These are phyloP conservation scores for Salvelinus fontinalis DNA, from an alignment of 2,113 vertebrate genomes.

Conservation along the genomic window DNA sequence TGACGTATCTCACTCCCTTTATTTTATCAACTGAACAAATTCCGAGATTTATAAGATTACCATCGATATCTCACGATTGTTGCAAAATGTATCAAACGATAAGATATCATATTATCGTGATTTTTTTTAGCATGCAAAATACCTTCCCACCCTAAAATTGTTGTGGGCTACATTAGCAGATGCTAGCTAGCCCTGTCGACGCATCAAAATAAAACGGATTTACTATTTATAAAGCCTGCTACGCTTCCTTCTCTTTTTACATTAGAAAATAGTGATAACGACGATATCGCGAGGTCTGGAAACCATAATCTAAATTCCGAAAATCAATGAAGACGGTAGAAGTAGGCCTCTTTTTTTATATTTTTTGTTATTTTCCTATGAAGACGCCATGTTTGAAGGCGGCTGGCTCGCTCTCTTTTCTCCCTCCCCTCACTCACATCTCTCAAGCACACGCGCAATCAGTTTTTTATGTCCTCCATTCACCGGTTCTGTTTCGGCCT, in stretches of 20 bases:
- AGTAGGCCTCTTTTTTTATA: slow-evolving; percentile 70
- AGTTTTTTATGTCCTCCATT: slow-evolving; percentile 70
- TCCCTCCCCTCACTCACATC: slow-evolving; percentile 52
- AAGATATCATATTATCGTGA: slow-evolving; percentile 41
- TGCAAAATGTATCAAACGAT: slow-evolving; percentile 46
- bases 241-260: slow-evolving; percentile 9
- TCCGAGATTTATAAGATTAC: slow-evolving; percentile 42
- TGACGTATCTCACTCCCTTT: slow-evolving; percentile 65
- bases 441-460: slow-evolving; percentile 53
- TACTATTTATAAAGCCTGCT: slow-evolving; percentile 43
- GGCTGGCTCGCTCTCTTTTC: slow-evolving; percentile 69
- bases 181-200: slow-evolving; percentile 77
- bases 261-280: slow-evolving; percentile 23
- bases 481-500: slow-evolving; percentile 30
- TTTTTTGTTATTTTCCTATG: slow-evolving; percentile 77
- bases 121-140: slow-evolving; percentile 58
- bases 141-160: slow-evolving; percentile 51
- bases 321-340: slow-evolving; percentile 46
- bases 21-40: slow-evolving; percentile 65
- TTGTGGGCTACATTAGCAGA: slow-evolving; percentile 55
- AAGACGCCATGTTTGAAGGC: slow-evolving; percentile 84
- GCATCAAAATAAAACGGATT: slow-evolving; percentile 74
- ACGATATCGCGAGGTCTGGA: neutral
- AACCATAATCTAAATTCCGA: neutral
- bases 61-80: slow-evolving; percentile 56